phyloP scores from a whole-genome alignment of 2,113 vertebrate genomes.

The Stomatorhinus ivindoensis region DNA sequence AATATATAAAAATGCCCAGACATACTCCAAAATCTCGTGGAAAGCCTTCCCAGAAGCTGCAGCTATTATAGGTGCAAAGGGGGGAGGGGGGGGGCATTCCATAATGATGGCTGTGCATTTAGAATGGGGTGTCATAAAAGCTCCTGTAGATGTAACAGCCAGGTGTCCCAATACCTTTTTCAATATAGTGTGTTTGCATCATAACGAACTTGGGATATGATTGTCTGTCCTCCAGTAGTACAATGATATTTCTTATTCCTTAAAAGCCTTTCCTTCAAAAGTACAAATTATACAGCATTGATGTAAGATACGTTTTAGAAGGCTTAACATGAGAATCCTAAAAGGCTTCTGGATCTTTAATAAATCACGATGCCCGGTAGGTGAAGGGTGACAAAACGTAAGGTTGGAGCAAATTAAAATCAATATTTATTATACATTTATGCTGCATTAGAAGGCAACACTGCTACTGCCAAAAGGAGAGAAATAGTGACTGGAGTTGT shows the following conservation, averaged over 20 bases:
- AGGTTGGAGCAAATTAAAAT: background rate
- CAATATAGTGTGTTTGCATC: background rate
- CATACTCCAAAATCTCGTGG: background rate
- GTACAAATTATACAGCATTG: background rate
- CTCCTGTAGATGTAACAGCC: background rate
- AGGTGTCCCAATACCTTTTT: background rate
- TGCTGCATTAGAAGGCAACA: background rate
- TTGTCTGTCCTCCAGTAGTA: background rate
- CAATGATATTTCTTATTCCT: background rate
- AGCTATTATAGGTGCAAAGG: background rate
- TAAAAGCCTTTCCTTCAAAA: background rate
- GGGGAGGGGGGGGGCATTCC: background rate
- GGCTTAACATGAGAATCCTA: background rate
- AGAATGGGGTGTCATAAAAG: background rate
- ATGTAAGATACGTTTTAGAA: background rate
- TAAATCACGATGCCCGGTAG: background rate
- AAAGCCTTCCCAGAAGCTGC: background rate
- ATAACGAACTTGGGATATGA: background rate
- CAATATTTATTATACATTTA: background rate
- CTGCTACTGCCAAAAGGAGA: background rate
- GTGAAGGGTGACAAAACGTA: background rate
- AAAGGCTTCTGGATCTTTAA: background rate
- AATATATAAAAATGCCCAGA: background rate
- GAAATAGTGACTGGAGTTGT: background rate
- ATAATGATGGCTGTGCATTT: background rate